Conservation (phyloP, 2,797 vertebrate species). For the Heterohyrax brucei region DNA sequence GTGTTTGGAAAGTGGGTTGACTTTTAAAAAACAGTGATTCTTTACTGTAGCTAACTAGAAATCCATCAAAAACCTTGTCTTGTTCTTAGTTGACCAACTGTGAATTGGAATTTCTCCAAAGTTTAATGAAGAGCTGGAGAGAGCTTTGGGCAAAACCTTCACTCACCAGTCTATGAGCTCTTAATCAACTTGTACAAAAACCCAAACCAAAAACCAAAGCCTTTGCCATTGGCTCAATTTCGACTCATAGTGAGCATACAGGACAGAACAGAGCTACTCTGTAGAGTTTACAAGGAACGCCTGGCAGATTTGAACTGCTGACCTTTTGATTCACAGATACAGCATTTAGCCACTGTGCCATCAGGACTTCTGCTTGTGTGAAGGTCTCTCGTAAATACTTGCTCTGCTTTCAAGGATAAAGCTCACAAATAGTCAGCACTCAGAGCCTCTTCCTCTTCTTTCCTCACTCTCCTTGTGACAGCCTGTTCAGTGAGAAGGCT, state of each 20-base stretch:
- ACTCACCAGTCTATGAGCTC: background rate
- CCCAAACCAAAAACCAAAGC: too few species aligned
- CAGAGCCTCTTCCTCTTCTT: background rate
- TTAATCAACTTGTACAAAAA: background rate
- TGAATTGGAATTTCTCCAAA: constrained; percentile 26
- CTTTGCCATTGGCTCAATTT: too few species aligned
- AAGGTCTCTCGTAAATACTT: background rate
- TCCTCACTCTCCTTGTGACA: background rate
- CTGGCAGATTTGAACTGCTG: too few species aligned
- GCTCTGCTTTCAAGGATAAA: background rate
- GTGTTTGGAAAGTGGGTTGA: background rate
- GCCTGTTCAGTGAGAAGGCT: background rate
- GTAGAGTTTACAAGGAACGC: too few species aligned
- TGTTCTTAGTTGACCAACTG: background rate
- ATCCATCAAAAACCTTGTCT: background rate
- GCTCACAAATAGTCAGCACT: background rate
- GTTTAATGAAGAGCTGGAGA: background rate
- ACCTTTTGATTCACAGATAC: too few species aligned
- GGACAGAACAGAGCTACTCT: too few species aligned
- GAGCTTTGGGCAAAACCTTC: background rate
- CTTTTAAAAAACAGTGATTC: background rate
- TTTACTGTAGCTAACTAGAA: constrained; percentile 34
- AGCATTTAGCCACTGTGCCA: too few species aligned
- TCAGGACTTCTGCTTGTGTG: too few species aligned
- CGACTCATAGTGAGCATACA: too few species aligned